These are phyloP conservation scores for Haemorhous mexicanus DNA, from an alignment of 2,113 vertebrate genomes.

Conservation along the genomic window DNA sequence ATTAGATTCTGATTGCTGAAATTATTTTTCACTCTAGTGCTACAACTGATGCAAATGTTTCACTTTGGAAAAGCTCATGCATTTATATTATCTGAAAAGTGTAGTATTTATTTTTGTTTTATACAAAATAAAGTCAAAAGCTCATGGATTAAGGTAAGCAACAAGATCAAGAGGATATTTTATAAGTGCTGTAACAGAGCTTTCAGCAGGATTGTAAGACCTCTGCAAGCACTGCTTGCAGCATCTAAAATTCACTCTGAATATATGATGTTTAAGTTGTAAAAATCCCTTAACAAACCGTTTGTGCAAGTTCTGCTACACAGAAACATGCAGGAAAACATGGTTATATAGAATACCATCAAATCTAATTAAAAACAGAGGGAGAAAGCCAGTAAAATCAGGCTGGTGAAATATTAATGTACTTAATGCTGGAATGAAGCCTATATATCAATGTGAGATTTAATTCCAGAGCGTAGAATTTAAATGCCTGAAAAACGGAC, in stretches of 20 bases:
- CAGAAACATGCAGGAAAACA: conserved; percentile 31
- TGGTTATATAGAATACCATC: not conserved
- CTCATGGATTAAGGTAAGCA: conserved; percentile 6
- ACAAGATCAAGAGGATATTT: conserved; percentile 3
- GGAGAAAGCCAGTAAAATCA: conserved; percentile 37
- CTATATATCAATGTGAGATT: conserved; percentile 48
- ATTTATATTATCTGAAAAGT: conserved; percentile 39
- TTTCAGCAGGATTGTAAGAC: not conserved
- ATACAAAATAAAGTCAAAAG: conserved; percentile 21
- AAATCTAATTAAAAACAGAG: conserved; percentile 54
- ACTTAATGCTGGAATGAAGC: conserved; percentile 45
- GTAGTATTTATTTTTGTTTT: conserved; percentile 17
- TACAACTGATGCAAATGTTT: conserved; percentile 39
- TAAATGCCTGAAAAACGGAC: conserved; percentile 38
- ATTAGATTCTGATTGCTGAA: conserved; percentile 44
- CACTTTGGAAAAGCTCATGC: conserved; percentile 45
- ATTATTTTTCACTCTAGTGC: conserved; percentile 48
- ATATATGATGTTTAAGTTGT: conserved; percentile 14
- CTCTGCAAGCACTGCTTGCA: not conserved
- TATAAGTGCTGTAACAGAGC: not conserved
- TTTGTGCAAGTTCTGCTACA: conserved; percentile 6
- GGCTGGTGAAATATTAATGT: conserved; percentile 36
- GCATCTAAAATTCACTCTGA: not conserved
- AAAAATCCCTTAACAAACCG: conserved; percentile 11
- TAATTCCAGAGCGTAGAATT: conserved; percentile 43